Evolutionary conservation across 2,113 vertebrate species (phyloP).

Genomic region (Mugil cephalus): DNA sequence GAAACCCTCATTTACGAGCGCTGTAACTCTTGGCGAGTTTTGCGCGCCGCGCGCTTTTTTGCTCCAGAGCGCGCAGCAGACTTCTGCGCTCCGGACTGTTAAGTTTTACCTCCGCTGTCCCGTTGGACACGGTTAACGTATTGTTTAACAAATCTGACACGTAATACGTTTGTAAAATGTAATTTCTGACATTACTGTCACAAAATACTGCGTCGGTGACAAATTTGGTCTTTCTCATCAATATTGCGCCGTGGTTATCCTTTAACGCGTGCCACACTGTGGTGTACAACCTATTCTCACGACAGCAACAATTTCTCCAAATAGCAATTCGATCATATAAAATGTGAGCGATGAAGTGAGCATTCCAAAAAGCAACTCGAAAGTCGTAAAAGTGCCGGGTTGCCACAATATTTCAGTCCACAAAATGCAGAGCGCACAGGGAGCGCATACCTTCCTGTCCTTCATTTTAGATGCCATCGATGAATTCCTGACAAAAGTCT

Average conservation of each 20-base stretch:
- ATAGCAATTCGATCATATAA: neutral
- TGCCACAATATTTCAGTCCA: slow-evolving; percentile 42
- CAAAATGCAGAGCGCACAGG: slow-evolving; percentile 35
- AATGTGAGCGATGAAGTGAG: neutral
- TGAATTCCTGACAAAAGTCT: slow-evolving; percentile 47
- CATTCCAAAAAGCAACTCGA: slow-evolving; percentile 20
- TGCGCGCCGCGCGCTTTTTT: slow-evolving; percentile 38
- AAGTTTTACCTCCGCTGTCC: neutral
- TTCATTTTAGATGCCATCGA: slow-evolving; percentile 92
- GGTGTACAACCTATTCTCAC: neutral
- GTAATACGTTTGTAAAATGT: neutral
- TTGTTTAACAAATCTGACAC: neutral
- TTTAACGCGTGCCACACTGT: slow-evolving; percentile 18
- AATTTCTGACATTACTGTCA: neutral
- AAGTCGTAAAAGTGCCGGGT: slow-evolving; percentile 7
- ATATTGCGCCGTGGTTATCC: slow-evolving; percentile 4
- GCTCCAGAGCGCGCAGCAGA: slow-evolving; percentile 48
- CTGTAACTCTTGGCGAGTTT: slow-evolving; percentile 1
- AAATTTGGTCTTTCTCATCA: neutral
- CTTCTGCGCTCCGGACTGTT: slow-evolving; percentile 13
- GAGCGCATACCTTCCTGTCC: slow-evolving; percentile 91
- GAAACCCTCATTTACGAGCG: neutral
- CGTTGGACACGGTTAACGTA: neutral
- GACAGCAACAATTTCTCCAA: slow-evolving; percentile 5
- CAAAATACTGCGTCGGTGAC: neutral